Percentiles rank a stretch among this genome's conserved stretches.
Conservation (phyloP, 2,113 vertebrate genomes). For the Pelusios castaneus region DNA sequence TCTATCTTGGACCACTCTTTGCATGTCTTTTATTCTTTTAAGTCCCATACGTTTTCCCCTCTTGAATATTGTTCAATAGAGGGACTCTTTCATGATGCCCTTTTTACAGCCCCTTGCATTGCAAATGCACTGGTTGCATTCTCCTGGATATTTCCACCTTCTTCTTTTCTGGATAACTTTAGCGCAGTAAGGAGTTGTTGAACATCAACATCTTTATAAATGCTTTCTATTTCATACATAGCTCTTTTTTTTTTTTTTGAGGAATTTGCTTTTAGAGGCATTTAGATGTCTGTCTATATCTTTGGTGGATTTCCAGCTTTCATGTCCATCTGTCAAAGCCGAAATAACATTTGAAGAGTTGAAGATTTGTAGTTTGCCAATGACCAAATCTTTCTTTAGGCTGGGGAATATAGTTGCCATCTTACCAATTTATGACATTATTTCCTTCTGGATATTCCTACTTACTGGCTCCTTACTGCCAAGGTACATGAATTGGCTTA, state of each 20-base stretch:
- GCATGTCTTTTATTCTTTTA: too few species aligned
- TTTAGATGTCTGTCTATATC: neutral
- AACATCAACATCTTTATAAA: neutral
- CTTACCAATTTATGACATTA: neutral
- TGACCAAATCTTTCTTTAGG: neutral
- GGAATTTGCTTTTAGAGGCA: accelerated
- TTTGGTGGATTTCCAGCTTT: neutral
- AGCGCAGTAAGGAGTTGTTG: too few species aligned
- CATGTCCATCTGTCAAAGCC: neutral
- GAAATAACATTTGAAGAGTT: neutral
- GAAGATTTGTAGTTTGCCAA: neutral
- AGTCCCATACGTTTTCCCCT: too few species aligned
- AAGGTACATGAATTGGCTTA: neutral
- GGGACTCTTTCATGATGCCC: too few species aligned
- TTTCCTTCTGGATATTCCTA: neutral
- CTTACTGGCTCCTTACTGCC: accelerated
- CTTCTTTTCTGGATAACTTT: too few species aligned
- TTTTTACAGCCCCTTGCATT: too few species aligned
- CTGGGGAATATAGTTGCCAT: neutral
- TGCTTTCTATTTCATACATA: neutral
- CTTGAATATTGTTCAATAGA: too few species aligned
- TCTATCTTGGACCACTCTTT: too few species aligned
- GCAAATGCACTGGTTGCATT: too few species aligned
- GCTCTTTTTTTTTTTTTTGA: neutral
- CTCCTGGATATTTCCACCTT: too few species aligned